A percentile compares a stretch with the other conserved stretches of the same genome.
Evolutionary conservation across 2,113 vertebrate genomes (phyloP).

Genomic region (Dolichallabes microphthalmus): DNA sequence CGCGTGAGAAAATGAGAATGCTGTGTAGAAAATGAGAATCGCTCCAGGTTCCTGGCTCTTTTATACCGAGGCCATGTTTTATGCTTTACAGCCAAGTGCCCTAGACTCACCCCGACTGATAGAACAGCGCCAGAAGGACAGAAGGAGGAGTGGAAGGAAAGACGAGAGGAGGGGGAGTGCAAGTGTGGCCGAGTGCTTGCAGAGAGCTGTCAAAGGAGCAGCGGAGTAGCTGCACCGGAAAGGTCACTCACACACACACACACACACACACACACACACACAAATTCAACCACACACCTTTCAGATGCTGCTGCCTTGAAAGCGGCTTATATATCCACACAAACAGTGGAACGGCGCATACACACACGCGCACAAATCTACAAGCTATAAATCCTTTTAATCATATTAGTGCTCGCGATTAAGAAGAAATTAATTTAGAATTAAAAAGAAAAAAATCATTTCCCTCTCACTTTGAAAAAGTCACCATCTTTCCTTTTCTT

Average conservation of each 20-base stretch:
- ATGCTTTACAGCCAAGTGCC: constrained; percentile 44
- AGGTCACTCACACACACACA: constrained; percentile 40
- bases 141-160: constrained; percentile 39
- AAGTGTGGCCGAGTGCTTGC: constrained; percentile 31
- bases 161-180: constrained; percentile 28
- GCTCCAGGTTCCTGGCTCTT: constrained; percentile 26
- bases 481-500: not conserved
- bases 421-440: not conserved
- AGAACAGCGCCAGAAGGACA: constrained; percentile 4
- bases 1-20: constrained; percentile 18
- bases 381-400: not conserved
- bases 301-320: constrained; percentile 16
- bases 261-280: not conserved
- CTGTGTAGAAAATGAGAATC: constrained; percentile 38
- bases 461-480: not conserved
- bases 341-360: not conserved
- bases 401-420: not conserved
- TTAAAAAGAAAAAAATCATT: not conserved
- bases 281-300: constrained; percentile 3
- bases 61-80: constrained; percentile 40
- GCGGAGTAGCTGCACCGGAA: constrained; percentile 35
- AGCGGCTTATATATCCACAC: constrained; percentile 6
- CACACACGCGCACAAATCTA: not conserved
- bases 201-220: constrained; percentile 41
- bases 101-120: constrained; percentile 35